Percentiles rank a stretch among this genome's conserved stretches.
These are phyloP conservation scores for Pseudomyrmex gracilis DNA, from an alignment of 1,140 invertebrate genomes.

Conservation along the genomic window DNA sequence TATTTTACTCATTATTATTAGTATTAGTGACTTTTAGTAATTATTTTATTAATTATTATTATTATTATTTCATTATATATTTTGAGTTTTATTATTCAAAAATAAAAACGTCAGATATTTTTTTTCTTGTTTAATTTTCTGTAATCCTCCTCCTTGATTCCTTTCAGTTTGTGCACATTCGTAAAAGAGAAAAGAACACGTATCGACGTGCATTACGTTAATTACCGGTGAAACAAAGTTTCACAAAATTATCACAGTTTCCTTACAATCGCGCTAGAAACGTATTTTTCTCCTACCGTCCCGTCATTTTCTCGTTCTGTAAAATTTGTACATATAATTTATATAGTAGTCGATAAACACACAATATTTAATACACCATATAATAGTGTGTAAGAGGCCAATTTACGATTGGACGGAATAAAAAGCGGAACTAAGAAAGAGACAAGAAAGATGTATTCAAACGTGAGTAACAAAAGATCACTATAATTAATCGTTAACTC, in stretches of 20 bases:
- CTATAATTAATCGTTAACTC: not conserved
- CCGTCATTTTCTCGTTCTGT: slow-evolving; percentile 59
- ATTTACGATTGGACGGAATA: slow-evolving; percentile 19
- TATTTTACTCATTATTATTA: slow-evolving; percentile 67
- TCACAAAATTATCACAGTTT: no score
- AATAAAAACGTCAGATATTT: slow-evolving; percentile 83
- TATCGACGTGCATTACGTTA: not conserved
- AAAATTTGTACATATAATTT: slow-evolving; percentile 54
- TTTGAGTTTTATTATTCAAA: slow-evolving; percentile 84
- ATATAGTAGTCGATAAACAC: slow-evolving; percentile 24
- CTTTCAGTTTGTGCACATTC: slow-evolving; percentile 21
- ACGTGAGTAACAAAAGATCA: not conserved
- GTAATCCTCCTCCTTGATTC: slow-evolving; percentile 54
- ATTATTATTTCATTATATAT: slow-evolving; percentile 82
- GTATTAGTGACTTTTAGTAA: slow-evolving; percentile 74
- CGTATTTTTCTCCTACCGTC: slow-evolving; percentile 67
- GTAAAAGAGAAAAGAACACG: not conserved
- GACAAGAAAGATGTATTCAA: not conserved
- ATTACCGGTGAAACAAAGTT: no score
- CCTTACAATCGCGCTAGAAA: slow-evolving; percentile 6
- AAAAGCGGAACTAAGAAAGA: slow-evolving; percentile 10
- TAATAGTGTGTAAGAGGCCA: slow-evolving; percentile 33
- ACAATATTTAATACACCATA: slow-evolving; percentile 45
- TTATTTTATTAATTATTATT: slow-evolving; percentile 80
- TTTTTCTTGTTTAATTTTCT: slow-evolving; percentile 73